Evolutionary conservation across 2,888 invertebrate genomes (phyloP).

Genomic region (Hetaerina titia): DNA sequence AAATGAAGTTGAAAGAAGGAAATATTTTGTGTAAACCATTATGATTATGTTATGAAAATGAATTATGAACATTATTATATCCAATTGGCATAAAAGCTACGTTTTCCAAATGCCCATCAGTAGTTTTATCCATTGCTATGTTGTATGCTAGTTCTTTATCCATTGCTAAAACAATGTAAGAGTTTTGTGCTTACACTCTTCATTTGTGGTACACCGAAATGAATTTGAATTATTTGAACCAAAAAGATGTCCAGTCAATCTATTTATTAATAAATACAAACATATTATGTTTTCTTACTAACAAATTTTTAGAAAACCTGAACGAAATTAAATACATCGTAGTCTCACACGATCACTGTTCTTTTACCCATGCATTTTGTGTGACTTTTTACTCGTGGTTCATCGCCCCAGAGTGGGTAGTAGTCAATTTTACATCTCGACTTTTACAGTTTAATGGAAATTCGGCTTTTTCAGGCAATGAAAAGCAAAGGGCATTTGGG

Average conservation of each 20-base stretch:
- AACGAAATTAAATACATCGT: neutral
- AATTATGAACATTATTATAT: too few species aligned
- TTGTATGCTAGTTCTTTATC: too few species aligned
- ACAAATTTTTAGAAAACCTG: neutral
- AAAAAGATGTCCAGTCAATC: too few species aligned
- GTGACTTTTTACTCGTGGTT: neutral
- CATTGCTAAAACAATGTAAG: too few species aligned
- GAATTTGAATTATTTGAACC: too few species aligned
- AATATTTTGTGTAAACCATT: neutral
- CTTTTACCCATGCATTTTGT: neutral
- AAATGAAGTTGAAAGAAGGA: neutral
- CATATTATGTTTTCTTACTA: neutral
- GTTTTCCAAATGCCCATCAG: too few species aligned
- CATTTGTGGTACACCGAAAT: too few species aligned
- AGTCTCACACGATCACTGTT: neutral
- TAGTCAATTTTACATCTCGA: neutral
- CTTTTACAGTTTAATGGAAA: neutral
- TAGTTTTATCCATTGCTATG: too few species aligned
- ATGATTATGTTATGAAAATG: too few species aligned
- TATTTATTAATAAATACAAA: too few species aligned
- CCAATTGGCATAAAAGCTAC: too few species aligned
- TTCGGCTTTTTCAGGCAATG: conserved; percentile 1
- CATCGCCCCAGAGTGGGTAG: neutral
- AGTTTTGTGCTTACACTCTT: too few species aligned
- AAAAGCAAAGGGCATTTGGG: neutral